Evolutionary conservation across 2,888 invertebrate genomes (phyloP), one percentile per base, ranked within the genome.

Genomic region (Vannuccia rotundouncinata): DNA sequence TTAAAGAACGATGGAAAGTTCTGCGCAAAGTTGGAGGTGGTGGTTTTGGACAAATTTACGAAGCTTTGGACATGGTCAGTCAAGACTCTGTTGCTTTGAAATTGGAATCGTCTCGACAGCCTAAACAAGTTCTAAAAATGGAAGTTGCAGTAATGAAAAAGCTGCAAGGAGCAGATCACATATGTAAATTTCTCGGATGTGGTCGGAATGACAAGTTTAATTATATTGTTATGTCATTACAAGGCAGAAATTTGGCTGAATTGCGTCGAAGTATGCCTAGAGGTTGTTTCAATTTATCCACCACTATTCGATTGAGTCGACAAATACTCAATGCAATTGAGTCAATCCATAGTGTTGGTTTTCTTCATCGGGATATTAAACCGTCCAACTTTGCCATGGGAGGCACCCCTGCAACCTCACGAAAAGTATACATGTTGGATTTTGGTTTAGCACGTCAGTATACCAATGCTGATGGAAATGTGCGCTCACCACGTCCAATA

Each of bases 321-420:
- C 99, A 99, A 90, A 99, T 99, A 5, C 80, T 80, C 25, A 25
- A 79, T 29, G 79, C 80, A 1, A 98, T 99, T 88, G 95, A 96
- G 89, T 94, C 94, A 82, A 98, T 99, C 88, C 98, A 99, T 89
- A 94, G 95, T 85, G 96, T 97, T 83, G 98, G 99, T 83, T 99
- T 99, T 89, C 91, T 99, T 82, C 99, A 99, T 89, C 92, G 99
- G 89, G 98, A 99, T 90, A 94, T 99, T 85, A 99, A 99, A 91
- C 98, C 97, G n/a, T 98, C 97, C 84, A 99, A 99, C 90, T 99
- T 99, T 91, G 95, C 97, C 83, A 95, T 99, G 90, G 99, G 99
- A 29, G 92, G 97, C 1, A 91, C 94, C 85, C 92, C 94, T 29
- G 92, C 93, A 84, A 95, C 94, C 87, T 92, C 92, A 86, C 92